A percentile compares a stretch with the other conserved stretches of the same genome.
These are phyloP conservation scores for Bombylius discolor DNA, from an alignment of 2,888 invertebrate species.

Conservation along the genomic window DNA sequence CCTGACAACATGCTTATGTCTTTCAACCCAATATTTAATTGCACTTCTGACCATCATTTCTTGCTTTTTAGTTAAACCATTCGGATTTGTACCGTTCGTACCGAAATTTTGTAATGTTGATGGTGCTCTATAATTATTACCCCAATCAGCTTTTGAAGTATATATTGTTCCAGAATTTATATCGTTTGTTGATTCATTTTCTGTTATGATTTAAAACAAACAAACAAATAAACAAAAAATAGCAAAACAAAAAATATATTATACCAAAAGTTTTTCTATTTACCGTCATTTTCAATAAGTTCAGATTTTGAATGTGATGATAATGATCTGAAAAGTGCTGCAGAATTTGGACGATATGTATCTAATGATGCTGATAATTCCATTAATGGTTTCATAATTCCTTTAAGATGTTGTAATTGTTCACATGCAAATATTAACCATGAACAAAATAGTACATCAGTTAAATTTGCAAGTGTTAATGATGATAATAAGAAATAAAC, in stretches of 20 bases:
- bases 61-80: constrained; percentile 68
- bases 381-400: constrained; percentile 78
- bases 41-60: constrained; percentile 74
- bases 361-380: constrained; percentile 71
- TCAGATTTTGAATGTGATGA: constrained; percentile 38
- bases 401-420: constrained; percentile 71
- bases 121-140: constrained; percentile 56
- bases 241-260: neutral
- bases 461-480: constrained; percentile 46
- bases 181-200: constrained; percentile 41
- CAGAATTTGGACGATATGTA: constrained; percentile 59
- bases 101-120: constrained; percentile 52
- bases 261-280: neutral
- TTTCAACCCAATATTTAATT: constrained; percentile 81
- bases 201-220: constrained; percentile 16
- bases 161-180: constrained; percentile 62
- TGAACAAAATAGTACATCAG: constrained; percentile 69
- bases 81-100: constrained; percentile 49
- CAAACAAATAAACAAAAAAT: neutral
- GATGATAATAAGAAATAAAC: constrained; percentile 55
- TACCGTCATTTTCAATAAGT: constrained; percentile 34
- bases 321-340: constrained; percentile 50
- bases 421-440: constrained; percentile 79
- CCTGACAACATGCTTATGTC: constrained; percentile 81
- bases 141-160: constrained; percentile 64